Evolutionary conservation across 2,888 invertebrate species (phyloP), one percentile per base, ranked within the genome.

Genomic region (Idaea biselata): DNA sequence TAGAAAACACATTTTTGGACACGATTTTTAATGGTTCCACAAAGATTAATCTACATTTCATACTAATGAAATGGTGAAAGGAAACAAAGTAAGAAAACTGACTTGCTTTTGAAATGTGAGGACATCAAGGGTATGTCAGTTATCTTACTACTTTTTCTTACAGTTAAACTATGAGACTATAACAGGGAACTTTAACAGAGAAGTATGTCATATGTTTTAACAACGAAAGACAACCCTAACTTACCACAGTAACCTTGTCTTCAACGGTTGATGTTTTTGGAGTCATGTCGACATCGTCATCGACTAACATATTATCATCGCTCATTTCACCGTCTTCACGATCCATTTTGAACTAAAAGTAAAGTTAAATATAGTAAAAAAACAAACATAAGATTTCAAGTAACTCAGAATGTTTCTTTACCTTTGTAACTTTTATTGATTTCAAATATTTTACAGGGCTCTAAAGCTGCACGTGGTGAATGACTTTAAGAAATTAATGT

Each of bases 291-390:
- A 73, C 77, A 68, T 84, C 82, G 68, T 85, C 84, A 71, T 89
- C 88, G 60, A 86, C 78, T 62, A 80, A 61, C 91, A 91, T 91
- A 68, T 82, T 80, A 68, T 91, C 91, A 69, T 91, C 91, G 74
- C 91, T 91, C 91, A 92, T 91, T 88, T 92, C 92, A 74, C 91
- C 91, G 71, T 92, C 91, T 81, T 92, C 92, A 75, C 74, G 84
- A 59, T 92, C 91, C 82, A 88, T 84, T 32, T 71, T 70, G 64
- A 11, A 44, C 44, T 44, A 44, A 11, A 44, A 58, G 32, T 32
- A 0, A 16, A 16, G 4, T 16, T 59, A 14, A 25, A 5, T 25
- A 25, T 25, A 3, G 5, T 25, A 25, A 25, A 25, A 25, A 60
- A 31, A 16, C 31, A 18, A 6, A 17, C 58, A 14, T 18, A 8